phyloP scores from a whole-genome alignment of 2,113 vertebrate genomes.

The Pristiophorus japonicus region DNA sequence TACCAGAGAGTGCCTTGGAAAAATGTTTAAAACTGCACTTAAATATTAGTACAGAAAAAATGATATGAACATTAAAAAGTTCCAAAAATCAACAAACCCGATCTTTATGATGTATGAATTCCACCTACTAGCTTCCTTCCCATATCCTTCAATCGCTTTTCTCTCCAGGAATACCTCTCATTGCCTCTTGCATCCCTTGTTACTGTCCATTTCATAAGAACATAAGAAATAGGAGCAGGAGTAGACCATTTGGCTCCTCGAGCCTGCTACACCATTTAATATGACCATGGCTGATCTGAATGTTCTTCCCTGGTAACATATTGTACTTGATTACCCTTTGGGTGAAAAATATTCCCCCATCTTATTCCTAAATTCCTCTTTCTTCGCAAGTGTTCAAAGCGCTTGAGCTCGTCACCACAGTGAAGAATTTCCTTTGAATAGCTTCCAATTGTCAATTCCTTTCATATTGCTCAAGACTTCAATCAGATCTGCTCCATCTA shows the following conservation, averaged over 20 bases:
- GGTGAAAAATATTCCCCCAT: not conserved
- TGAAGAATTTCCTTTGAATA: not conserved
- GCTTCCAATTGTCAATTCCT: not conserved
- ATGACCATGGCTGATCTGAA: too few species aligned
- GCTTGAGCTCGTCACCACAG: not conserved
- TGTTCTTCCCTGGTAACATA: not conserved
- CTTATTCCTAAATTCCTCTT: not conserved
- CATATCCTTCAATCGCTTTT: not conserved
- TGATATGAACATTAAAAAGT: not conserved
- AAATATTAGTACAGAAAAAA: not conserved
- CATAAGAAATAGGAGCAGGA: too few species aligned
- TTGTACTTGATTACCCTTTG: not conserved
- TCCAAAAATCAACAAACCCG: not conserved
- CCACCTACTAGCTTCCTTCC: not conserved
- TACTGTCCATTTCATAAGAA: not conserved
- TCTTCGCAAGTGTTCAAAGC: not conserved
- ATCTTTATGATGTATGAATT: not conserved
- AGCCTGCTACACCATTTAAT: too few species aligned
- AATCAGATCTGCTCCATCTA: too few species aligned
- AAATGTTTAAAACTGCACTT: not conserved
- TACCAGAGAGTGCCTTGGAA: not conserved
- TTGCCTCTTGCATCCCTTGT: not conserved
- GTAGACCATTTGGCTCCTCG: too few species aligned
- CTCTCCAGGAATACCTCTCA: not conserved
- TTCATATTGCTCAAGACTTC: not conserved